Percentiles rank a stretch among this genome's conserved stretches.
phyloP scores from a whole-genome alignment of 1,140 invertebrate genomes.

The Temnothorax nylanderi region DNA sequence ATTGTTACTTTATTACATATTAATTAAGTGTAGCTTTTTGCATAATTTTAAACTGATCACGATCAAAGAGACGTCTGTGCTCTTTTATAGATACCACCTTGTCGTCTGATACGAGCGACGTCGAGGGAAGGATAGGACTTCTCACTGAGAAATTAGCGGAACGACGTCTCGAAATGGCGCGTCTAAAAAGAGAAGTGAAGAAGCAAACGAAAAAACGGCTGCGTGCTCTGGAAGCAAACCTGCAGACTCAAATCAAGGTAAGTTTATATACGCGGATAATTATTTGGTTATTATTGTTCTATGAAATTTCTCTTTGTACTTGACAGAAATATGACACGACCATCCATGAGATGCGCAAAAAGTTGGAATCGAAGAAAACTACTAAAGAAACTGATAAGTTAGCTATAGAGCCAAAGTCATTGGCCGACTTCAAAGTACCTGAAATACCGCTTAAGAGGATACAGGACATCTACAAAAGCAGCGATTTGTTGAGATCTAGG shows the following conservation, averaged over 20 bases:
- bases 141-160: constrained; percentile 82
- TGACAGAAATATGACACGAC: constrained; percentile 83
- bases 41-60: constrained; percentile 37
- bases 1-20: not conserved
- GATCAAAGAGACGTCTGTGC: constrained; percentile 44
- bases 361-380: constrained; percentile 80
- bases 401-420: constrained; percentile 81
- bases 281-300: constrained; percentile 35
- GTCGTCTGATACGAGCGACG: constrained; percentile 83
- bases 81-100: constrained; percentile 80
- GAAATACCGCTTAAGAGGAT: constrained; percentile 83
- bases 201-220: constrained; percentile 83
- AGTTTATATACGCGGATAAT: constrained; percentile 12
- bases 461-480: constrained; percentile 82
- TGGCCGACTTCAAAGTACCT: constrained; percentile 84
- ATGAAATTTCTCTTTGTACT: constrained; percentile 21
- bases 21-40: not conserved
- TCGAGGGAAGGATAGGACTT: constrained; percentile 83
- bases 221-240: constrained; percentile 81
- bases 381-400: constrained; percentile 81
- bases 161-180: constrained; percentile 82
- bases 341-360: constrained; percentile 84
- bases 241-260: constrained; percentile 84
- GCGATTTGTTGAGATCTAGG: constrained; percentile 80
- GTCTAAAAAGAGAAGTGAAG: constrained; percentile 81